Base-by-base conservation (phyloP, 2,888 invertebrate species). In the Nemotelus nigrinus region DNA sequence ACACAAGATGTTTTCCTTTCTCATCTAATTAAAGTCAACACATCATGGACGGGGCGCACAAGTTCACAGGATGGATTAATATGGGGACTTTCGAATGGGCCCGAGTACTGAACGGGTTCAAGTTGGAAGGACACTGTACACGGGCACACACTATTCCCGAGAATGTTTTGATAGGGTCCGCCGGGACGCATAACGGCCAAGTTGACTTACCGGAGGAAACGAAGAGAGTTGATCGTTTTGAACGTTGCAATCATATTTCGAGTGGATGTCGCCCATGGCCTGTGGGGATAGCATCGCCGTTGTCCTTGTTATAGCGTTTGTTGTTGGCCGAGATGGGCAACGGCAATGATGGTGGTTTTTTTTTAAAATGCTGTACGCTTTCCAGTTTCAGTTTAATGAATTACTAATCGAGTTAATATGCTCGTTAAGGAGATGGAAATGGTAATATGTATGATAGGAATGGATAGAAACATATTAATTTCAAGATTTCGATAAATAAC, bases 21-120 rank as follows among this genome's bases (percentile, higher is more conserved):
- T 55, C 63, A 60, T 74, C 63, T 74, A 74, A 74, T 74, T 74
- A 74, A 74, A 74, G 74, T 74, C 74, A 74, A 74, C 74, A 74
- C 63, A 25, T 25, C 25, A 25, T 25, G 25, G 25, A 25, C 25
- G 25, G 25, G 25, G 25, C 25, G 41, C 6, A 50, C 45, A 55
- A 70, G 2, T 53, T 70, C 43, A 3, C 41, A 41, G 43, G 2
- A 47, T 8, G 70, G 70, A 50, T 70, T 70, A 70, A 70, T 70
- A 70, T 70, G 70, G 44, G 41, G 70, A 53, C 55, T 48, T 43
- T 67, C 39, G 39, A 67, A 67, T 48, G 47, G 57, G 57, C 57
- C 8, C 3, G 57, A 25, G 3, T 39, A 25, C 25, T 25, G 3
- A 60, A 60, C 25, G 25, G 60, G 39, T 41, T 41, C 41, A 7